A percentile compares a stretch with the other conserved stretches of the same genome.
These are phyloP conservation scores for Rhinichthys osculus DNA, from an alignment of 2,797 vertebrate species.

Conservation along the genomic window DNA sequence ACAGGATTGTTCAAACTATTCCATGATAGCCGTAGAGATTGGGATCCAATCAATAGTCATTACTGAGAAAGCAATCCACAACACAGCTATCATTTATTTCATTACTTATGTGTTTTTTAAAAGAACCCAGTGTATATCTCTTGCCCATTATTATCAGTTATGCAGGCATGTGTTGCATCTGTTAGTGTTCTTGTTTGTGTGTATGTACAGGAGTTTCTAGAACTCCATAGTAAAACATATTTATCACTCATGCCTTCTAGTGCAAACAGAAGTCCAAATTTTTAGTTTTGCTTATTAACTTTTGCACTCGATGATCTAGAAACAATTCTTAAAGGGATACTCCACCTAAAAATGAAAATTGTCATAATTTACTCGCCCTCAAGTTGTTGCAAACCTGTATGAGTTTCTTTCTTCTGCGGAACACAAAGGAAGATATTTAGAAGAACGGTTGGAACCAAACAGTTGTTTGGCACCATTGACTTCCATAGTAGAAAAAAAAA, in stretches of 20 bases:
- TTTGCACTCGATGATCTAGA: background rate
- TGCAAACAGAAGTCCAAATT: no score
- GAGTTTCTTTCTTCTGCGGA: no score
- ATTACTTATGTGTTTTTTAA: background rate
- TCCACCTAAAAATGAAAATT: no score
- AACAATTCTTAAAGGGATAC: background rate
- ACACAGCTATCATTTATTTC: background rate
- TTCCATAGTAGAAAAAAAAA: no score
- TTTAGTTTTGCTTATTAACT: background rate
- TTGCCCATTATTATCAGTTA: background rate
- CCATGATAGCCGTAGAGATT: background rate
- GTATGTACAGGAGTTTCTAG: no score
- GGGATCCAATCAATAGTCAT: background rate
- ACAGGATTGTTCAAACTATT: background rate
- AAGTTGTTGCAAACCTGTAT: no score
- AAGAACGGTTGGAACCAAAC: no score
- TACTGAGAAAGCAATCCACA: background rate
- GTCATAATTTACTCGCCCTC: no score
- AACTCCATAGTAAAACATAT: no score
- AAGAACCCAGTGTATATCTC: background rate
- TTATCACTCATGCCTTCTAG: no score
- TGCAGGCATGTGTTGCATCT: background rate
- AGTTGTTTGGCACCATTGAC: no score
- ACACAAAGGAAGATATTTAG: no score
- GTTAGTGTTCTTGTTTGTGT: background rate